Conservation (phyloP, 2,888 invertebrate species). For the Linhomoeus sp. region DNA sequence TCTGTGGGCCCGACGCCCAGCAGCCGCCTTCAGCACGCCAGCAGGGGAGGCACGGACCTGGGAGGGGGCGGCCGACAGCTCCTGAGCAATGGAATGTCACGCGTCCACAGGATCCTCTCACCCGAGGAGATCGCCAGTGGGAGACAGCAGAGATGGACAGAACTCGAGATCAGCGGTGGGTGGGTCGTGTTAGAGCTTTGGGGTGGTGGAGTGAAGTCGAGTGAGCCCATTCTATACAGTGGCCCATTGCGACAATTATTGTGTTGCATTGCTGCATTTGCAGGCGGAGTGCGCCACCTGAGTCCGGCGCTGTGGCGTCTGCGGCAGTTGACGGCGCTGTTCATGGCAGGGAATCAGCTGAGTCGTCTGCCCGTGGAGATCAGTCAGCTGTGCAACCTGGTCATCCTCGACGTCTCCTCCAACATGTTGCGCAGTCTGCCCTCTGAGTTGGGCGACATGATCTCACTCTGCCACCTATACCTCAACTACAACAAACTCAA, state of each 20-base stretch:
- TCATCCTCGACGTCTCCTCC: constrained; percentile 66
- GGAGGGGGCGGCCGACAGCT: too few relatives aligned
- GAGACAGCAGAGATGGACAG: constrained; percentile 17
- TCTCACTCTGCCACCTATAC: constrained; percentile 77
- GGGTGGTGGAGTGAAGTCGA: too few relatives aligned
- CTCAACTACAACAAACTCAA: constrained; percentile 82
- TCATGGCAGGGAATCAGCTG: constrained; percentile 84
- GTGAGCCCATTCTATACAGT: too few relatives aligned
- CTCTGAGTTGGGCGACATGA: constrained; percentile 84
- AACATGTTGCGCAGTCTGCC: constrained; percentile 36
- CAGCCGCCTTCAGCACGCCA: too few relatives aligned
- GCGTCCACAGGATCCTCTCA: constrained; percentile 18
- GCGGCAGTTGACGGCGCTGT: constrained; percentile 74
- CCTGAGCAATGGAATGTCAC: constrained; percentile 16
- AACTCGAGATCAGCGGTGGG: constrained; percentile 23
- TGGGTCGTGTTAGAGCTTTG: too few relatives aligned
- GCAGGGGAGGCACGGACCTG: too few relatives aligned
- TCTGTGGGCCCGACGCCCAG: too few relatives aligned
- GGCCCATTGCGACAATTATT: too few relatives aligned
- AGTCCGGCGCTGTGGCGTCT: constrained; percentile 76
- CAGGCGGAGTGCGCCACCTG: constrained; percentile 81
- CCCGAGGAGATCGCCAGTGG: constrained; percentile 19
- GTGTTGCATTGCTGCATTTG: too few relatives aligned
- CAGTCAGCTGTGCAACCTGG: constrained; percentile 35
- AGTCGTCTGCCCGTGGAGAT: constrained; percentile 74